Base-by-base conservation (phyloP, 2,113 vertebrate species). In the Ceyx cyanopectus region DNA sequence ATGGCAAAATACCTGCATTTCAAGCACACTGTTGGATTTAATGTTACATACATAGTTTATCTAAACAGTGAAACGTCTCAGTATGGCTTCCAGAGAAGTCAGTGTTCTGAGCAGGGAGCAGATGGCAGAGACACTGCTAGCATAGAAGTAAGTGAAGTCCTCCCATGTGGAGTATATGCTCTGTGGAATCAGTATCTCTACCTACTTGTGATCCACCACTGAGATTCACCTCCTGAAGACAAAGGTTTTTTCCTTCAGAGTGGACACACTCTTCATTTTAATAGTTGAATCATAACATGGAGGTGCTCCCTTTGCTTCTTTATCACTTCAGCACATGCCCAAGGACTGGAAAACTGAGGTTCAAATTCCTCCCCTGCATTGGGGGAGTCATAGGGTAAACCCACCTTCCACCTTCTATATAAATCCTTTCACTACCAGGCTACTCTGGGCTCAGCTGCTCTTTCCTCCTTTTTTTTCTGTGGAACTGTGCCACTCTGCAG, bases 11-110 rank as follows among this genome's bases (percentile, higher is more conserved):
- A 61, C n/a, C 7, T 53, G 37, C 50, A 53, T 74, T 83, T 74
- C 21, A 74, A 56, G 32, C 32, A 63, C 4, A 11, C 14, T 74
- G n/a, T 6, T 74, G 18, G 27, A 58, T 81, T 54, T 72, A 60
- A 50, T 54, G 14, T 56, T 65, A 14, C 0, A 0, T 53, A 17
- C 1, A 0, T 30, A 46, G 63, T 50, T n/a, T 51, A 16, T 34
- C 34, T 45, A 73, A 87, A 48, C 12, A 58, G 14, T 61, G 54
- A 74, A 87, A 82, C 27, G 8, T 29, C 15, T 53, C 0, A 0
- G 3, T 57, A 23, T 12, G 30, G 41, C 41, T 81, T 50, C 19
- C 65, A 77, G 26, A 50, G 26, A 8, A 61, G 14, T 12, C 54
- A 46, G n/a, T 30, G 43, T 7, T 32, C 23, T 62, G 23, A 81